Evolutionary conservation across 37 sponge, comb jelly and placozoan genomes (phyloP).

Genomic region (Amphimedon queenslandica): DNA sequence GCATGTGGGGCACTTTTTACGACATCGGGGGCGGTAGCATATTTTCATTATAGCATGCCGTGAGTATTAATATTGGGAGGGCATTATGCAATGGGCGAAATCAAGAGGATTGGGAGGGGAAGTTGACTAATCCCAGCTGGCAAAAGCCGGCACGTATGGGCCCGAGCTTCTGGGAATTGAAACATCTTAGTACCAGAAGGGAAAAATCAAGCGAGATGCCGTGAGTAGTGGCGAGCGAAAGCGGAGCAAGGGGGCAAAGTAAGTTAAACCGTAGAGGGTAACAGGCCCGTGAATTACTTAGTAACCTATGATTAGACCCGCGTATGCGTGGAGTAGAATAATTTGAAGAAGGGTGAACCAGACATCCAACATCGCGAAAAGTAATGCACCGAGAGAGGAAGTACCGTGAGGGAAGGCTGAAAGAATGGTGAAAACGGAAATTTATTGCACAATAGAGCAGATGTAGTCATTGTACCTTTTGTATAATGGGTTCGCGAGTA

Average conservation of each 20-base stretch:
- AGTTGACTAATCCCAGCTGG: no score
- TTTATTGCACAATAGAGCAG: slow-evolving; percentile 61
- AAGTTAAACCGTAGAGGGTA: slow-evolving; percentile 60
- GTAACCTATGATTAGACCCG: neutral
- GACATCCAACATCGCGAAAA: slow-evolving; percentile 56
- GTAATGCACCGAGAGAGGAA: slow-evolving; percentile 65
- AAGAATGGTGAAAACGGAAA: slow-evolving; percentile 73
- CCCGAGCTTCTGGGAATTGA: slow-evolving; percentile 46
- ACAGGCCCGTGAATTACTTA: slow-evolving; percentile 45
- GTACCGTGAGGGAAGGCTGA: slow-evolving; percentile 88
- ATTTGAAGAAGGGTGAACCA: slow-evolving; percentile 79
- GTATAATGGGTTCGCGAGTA: slow-evolving; percentile 82
- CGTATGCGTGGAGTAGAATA: slow-evolving; percentile 40
- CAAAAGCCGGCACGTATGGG: no score
- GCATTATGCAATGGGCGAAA: no score
- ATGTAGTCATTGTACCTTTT: slow-evolving; percentile 79
- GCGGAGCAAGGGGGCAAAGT: slow-evolving; percentile 9
- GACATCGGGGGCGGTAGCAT: no score
- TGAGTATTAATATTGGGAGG: neutral
- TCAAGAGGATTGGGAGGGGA: no score
- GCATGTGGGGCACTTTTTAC: no score
- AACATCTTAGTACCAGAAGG: slow-evolving; percentile 76
- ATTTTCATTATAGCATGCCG: neutral
- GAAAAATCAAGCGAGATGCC: slow-evolving; percentile 72
- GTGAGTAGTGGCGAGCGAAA: slow-evolving; percentile 82